Percentiles rank a stretch among this genome's conserved stretches.
Conservation (phyloP, 1,140 invertebrate genomes). For the Drosophila lowei region DNA sequence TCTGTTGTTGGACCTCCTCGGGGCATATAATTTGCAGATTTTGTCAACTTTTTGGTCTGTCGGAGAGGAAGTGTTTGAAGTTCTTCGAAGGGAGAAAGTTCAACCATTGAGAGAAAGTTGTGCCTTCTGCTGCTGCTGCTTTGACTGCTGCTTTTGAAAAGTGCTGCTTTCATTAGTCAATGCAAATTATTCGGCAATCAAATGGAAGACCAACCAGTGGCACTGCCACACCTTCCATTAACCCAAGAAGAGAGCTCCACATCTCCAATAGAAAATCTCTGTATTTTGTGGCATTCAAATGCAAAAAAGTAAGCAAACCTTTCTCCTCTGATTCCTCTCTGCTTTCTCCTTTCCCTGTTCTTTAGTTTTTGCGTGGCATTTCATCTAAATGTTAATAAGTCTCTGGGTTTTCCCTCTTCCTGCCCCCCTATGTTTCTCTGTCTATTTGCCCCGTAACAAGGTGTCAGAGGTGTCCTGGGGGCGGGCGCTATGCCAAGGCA, state of each 20-base stretch:
- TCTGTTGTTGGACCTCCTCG: slow-evolving; percentile 17
- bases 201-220: slow-evolving; percentile 27
- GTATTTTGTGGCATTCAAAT: slow-evolving; percentile 58
- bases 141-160: slow-evolving; percentile 11
- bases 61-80: slow-evolving; percentile 20
- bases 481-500: slow-evolving; percentile 57
- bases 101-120: slow-evolving; percentile 30
- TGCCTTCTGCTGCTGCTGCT: slow-evolving; percentile 5
- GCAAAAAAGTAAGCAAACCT: slow-evolving; percentile 45
- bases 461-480: slow-evolving; percentile 50
- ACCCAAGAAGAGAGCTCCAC: not conserved
- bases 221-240: slow-evolving; percentile 32
- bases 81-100: slow-evolving; percentile 28
- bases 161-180: slow-evolving; percentile 61
- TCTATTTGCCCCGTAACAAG: slow-evolving; percentile 58
- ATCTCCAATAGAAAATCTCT: not conserved
- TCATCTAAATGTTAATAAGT: slow-evolving; percentile 82
- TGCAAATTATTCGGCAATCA: slow-evolving; percentile 70
- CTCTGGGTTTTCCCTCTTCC: slow-evolving; percentile 17
- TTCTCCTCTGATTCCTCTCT: not conserved
- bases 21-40: slow-evolving; percentile 51
- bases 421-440: slow-evolving; percentile 10
- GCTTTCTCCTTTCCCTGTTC: slow-evolving; percentile 7
- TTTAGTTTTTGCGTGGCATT: slow-evolving; percentile 46
- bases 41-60: slow-evolving; percentile 45